Evolutionary conservation across 2,797 vertebrate genomes (phyloP).

Genomic region (Sebastes baramenuke): DNA sequence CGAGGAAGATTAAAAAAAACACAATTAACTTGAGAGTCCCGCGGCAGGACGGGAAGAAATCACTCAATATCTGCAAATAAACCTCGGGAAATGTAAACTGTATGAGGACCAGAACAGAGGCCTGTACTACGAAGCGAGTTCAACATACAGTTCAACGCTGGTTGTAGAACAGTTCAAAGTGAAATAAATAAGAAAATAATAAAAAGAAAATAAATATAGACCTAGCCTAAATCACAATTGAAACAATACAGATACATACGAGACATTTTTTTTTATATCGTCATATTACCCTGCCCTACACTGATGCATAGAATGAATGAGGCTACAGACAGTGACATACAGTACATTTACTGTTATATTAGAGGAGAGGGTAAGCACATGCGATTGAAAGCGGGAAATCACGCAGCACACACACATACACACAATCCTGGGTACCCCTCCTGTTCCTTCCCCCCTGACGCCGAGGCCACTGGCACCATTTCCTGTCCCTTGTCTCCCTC

Average conservation of each 20-base stretch:
- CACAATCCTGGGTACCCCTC: slow-evolving; percentile 70
- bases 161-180: too few species aligned
- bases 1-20: not conserved
- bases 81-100: not conserved
- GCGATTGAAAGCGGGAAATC: slow-evolving; percentile 47
- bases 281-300: too few species aligned
- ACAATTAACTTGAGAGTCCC: not conserved
- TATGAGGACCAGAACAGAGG: not conserved
- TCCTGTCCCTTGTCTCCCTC: slow-evolving; percentile 71
- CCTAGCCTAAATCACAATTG: too few species aligned
- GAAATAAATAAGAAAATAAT: too few species aligned
- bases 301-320: too few species aligned
- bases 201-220: too few species aligned
- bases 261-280: too few species aligned
- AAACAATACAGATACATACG: too few species aligned
- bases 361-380: slow-evolving; percentile 1
- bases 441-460: slow-evolving; percentile 78
- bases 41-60: not conserved
- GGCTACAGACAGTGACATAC: not conserved
- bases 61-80: not conserved
- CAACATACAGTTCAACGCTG: too few species aligned
- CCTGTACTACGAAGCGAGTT: too few species aligned
- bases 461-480: slow-evolving; percentile 66
- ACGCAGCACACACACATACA: slow-evolving; percentile 32
- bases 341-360: not conserved